These are phyloP conservation scores for Cheirogaleus medius DNA, from an alignment of 2,113 vertebrate genomes.

Conservation along the genomic window DNA sequence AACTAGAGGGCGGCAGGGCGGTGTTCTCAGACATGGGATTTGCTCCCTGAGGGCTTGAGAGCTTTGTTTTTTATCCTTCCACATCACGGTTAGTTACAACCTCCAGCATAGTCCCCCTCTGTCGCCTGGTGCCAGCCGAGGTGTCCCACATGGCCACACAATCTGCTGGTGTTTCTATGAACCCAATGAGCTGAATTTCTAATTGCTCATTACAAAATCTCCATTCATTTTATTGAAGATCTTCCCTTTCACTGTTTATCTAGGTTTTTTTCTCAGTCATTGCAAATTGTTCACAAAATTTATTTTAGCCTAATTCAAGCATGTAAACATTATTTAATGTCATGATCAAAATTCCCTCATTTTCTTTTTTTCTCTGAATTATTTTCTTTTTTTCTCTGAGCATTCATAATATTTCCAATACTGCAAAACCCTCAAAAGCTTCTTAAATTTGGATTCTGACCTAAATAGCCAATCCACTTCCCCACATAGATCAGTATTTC, in stretches of 20 bases:
- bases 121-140: neutral
- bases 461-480: neutral
- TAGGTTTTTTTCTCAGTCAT: neutral
- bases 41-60: neutral
- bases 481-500: neutral
- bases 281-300: conserved; percentile 8
- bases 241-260: neutral
- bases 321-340: conserved; percentile 24
- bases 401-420: neutral
- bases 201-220: conserved; percentile 41
- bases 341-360: neutral
- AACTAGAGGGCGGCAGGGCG: neutral
- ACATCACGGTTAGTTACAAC: neutral
- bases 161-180: conserved; percentile 61
- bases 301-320: conserved; percentile 10
- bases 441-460: neutral
- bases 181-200: conserved; percentile 57
- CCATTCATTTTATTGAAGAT: neutral
- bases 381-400: neutral
- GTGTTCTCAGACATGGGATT: neutral
- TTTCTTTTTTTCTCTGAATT: conserved; percentile 1
- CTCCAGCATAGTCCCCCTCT: neutral
- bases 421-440: neutral
- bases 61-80: conserved; percentile 23
- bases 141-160: conserved; percentile 46